phyloP scores from a whole-genome alignment of 2,113 vertebrate genomes.

The Phalacrocorax pelagicus region DNA sequence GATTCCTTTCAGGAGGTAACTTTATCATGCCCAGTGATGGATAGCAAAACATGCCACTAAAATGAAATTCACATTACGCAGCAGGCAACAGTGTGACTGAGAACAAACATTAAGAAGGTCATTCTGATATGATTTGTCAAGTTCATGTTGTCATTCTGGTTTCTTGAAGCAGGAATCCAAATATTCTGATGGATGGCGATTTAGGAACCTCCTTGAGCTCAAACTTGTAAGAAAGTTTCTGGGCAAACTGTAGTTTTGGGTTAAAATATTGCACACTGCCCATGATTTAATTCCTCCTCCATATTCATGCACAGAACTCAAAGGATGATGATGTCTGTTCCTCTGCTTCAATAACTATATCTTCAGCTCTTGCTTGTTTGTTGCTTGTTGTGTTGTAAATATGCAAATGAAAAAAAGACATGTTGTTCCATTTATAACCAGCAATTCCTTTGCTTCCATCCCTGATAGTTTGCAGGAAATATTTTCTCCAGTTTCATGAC shows the following conservation, averaged over 20 bases:
- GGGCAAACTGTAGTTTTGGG: background rate
- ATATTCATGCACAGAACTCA: conserved; percentile 35
- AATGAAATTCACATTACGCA: background rate
- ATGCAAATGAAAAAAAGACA: background rate
- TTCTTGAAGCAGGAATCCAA: conserved; percentile 3
- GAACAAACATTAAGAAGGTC: background rate
- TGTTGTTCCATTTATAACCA: conserved; percentile 11
- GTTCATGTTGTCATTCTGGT: background rate
- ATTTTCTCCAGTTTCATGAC: background rate
- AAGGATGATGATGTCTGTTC: background rate
- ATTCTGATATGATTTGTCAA: background rate
- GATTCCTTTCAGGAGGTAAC: background rate
- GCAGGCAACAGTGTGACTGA: background rate
- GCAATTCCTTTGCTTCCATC: background rate
- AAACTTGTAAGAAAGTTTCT: background rate
- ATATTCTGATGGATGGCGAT: background rate
- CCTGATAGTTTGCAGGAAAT: background rate
- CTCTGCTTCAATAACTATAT: conserved; percentile 1
- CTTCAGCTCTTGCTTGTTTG: conserved; percentile 18
- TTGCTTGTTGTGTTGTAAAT: background rate
- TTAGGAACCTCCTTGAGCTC: background rate
- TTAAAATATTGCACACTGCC: background rate
- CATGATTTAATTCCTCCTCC: conserved; percentile 24
- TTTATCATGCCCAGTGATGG: background rate
- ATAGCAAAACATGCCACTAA: background rate